These are phyloP conservation scores for Stegana nigrithorax DNA, from an alignment of 2,888 invertebrate genomes.

Conservation along the genomic window DNA sequence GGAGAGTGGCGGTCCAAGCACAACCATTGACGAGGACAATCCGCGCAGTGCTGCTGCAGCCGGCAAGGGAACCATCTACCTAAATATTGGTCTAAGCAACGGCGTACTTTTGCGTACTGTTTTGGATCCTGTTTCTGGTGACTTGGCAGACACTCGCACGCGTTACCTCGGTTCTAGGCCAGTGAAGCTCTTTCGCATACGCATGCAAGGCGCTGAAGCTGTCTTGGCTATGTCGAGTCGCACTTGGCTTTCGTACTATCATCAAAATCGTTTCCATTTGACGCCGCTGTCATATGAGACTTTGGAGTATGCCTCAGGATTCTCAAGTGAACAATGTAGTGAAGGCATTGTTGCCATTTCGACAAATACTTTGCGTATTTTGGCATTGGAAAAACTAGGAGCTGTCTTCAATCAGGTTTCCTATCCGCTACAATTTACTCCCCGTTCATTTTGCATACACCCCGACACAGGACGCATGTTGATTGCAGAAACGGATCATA, in stretches of 20 bases:
- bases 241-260: slow-evolving; percentile 98
- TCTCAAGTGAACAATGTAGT: slow-evolving; percentile 96
- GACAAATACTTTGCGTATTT: slow-evolving; percentile 94
- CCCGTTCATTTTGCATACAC: slow-evolving; percentile 93
- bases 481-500: slow-evolving; percentile 97
- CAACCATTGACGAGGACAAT: slow-evolving; percentile 69
- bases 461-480: slow-evolving; percentile 90
- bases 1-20: slow-evolving; percentile 71
- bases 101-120: slow-evolving; percentile 94
- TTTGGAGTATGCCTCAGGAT: slow-evolving; percentile 97
- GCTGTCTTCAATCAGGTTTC: slow-evolving; percentile 98
- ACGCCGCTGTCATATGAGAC: slow-evolving; percentile 97
- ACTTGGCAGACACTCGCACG: slow-evolving; percentile 96
- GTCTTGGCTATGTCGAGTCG: slow-evolving; percentile 98
- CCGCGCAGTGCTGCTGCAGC: slow-evolving; percentile 61
- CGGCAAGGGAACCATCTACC: slow-evolving; percentile 82
- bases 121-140: slow-evolving; percentile 94
- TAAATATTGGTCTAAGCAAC: slow-evolving; percentile 98
- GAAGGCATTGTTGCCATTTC: slow-evolving; percentile 99
- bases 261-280: slow-evolving; percentile 95
- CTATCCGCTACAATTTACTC: slow-evolving; percentile 94
- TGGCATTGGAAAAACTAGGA: slow-evolving; percentile 97
- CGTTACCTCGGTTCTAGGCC: slow-evolving; percentile 95
- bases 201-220: slow-evolving; percentile 95
- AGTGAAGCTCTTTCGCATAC: slow-evolving; percentile 95